These are phyloP conservation scores for Brachypodius melanocephalos DNA, from an alignment of 2,113 vertebrate species.

Conservation along the genomic window DNA sequence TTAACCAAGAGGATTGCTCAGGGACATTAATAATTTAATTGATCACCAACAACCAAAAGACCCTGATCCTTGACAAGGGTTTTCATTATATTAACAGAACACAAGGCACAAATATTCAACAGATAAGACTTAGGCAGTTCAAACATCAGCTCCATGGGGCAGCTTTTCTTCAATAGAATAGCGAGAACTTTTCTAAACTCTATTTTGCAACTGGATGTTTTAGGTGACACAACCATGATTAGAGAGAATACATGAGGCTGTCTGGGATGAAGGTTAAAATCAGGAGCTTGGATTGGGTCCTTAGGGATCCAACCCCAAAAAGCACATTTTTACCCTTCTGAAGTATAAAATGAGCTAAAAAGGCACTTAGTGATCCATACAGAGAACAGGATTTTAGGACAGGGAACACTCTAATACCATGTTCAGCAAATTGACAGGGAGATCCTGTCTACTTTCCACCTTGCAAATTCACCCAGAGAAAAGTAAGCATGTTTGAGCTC, in stretches of 20 bases:
- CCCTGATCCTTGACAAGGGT: not conserved
- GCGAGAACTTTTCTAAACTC: not conserved
- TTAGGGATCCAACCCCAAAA: not conserved
- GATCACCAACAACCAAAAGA: not conserved
- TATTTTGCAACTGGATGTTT: not conserved
- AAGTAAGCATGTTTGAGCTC: not conserved
- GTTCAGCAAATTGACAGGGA: not conserved
- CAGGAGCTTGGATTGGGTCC: not conserved
- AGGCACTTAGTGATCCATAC: not conserved
- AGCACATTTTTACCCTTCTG: not conserved
- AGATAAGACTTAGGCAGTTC: not conserved
- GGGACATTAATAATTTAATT: not conserved
- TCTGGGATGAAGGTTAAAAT: not conserved
- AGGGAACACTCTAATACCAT: not conserved
- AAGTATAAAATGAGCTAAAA: not conserved
- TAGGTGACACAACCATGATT: not conserved
- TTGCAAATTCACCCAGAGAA: not conserved
- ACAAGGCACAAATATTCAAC: not conserved
- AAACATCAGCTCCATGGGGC: not conserved
- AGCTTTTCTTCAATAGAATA: not conserved
- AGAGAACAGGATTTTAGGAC: not conserved
- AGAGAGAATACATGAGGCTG: not conserved
- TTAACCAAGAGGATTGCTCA: not conserved
- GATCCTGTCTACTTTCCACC: not conserved
- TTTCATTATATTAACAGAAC: not conserved